These are phyloP conservation scores for Acyrthosiphon pisum DNA, from an alignment of 1,140 invertebrate species.

Conservation along the genomic window DNA sequence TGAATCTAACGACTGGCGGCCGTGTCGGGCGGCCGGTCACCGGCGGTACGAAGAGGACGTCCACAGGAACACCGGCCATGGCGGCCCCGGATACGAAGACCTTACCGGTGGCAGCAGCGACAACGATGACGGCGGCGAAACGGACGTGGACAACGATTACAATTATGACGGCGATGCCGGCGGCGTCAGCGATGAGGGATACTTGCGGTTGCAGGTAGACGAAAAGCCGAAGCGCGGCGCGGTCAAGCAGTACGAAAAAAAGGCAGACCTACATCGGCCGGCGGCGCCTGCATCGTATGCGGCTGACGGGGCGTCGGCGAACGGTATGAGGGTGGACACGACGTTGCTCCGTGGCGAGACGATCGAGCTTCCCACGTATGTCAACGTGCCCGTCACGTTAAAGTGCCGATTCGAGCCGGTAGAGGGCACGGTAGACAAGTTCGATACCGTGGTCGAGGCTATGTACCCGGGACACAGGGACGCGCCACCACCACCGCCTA, in stretches of 20 bases:
- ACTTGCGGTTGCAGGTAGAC: not conserved
- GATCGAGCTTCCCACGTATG: conserved; percentile 34
- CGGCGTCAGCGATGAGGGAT: not conserved
- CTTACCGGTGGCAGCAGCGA: not conserved
- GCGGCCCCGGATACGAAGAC: not conserved
- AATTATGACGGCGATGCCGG: not conserved
- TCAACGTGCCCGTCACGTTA: conserved; percentile 48
- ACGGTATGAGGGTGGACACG: not conserved
- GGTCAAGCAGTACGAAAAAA: not conserved
- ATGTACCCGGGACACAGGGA: conserved; percentile 37
- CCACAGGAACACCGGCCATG: not conserved
- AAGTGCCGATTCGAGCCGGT: not conserved
- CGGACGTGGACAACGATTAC: not conserved
- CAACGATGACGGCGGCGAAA: not conserved
- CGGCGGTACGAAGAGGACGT: not conserved
- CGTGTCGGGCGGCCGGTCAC: not conserved
- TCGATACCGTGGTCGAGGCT: conserved; percentile 39
- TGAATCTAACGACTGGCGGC: not conserved
- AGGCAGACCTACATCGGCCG: not conserved
- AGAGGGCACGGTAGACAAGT: not conserved
- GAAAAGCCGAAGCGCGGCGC: conserved; percentile 7
- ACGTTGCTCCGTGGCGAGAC: not conserved
- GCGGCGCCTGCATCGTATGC: not conserved
- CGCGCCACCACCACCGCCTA: not conserved
- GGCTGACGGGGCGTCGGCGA: not conserved